phyloP scores from a whole-genome alignment of 2,797 vertebrate species.

The Pampus argenteus region DNA sequence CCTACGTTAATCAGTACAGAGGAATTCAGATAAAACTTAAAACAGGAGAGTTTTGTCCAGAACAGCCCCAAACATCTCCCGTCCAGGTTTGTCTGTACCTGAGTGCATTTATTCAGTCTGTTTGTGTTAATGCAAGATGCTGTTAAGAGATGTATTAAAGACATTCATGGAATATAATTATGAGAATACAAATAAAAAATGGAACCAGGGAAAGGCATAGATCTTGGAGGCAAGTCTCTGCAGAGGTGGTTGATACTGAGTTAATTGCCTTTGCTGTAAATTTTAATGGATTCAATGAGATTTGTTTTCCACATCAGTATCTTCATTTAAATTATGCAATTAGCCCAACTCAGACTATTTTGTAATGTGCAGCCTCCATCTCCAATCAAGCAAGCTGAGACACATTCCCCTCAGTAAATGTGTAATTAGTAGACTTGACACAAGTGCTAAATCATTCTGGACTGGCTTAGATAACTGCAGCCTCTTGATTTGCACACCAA shows the following conservation, averaged over 20 bases:
- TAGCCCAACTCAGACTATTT: constrained; percentile 5
- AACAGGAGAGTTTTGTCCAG: no score
- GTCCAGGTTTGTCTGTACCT: no score
- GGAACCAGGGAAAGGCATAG: no score
- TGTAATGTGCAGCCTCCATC: neutral
- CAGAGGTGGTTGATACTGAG: constrained; percentile 5
- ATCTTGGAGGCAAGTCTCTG: neutral
- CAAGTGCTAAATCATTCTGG: constrained; percentile 30
- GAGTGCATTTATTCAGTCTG: neutral
- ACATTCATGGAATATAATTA: neutral
- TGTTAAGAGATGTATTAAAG: neutral
- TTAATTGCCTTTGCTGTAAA: constrained; percentile 11
- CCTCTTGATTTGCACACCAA: constrained; percentile 18
- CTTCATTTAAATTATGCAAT: constrained; percentile 21
- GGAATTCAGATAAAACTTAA: constrained; percentile 5
- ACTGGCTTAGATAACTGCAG: constrained; percentile 31
- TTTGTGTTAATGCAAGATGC: neutral
- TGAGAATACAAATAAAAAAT: neutral
- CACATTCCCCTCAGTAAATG: constrained; percentile 12
- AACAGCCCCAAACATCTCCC: no score
- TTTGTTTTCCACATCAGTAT: constrained; percentile 34
- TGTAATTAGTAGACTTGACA: constrained; percentile 52
- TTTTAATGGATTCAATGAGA: constrained; percentile 11
- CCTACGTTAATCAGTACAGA: constrained; percentile 10
- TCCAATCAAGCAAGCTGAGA: constrained; percentile 1